Evolutionary conservation across 2,797 vertebrate species (phyloP), one percentile per base, ranked within the genome.

Genomic region (Clarias fuscus): DNA sequence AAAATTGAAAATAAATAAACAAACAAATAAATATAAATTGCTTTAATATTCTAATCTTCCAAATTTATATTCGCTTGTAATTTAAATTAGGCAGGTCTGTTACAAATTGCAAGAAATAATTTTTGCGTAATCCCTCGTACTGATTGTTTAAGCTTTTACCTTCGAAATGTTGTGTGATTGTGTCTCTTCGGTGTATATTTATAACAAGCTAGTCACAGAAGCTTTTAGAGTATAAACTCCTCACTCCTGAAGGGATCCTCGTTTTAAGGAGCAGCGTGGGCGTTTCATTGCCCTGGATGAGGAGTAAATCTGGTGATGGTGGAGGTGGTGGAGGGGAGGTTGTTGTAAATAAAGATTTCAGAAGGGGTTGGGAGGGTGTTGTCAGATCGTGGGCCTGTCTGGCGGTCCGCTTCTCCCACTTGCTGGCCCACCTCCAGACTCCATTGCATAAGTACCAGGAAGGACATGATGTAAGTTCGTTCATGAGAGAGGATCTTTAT

Each of bases 301-400:
- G 72, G 80, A 88, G 86, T 84, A 86, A 83, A 84, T 81, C 86
- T 86, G 40, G 64, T 59, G 67, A 43, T 71, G 61, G 48, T 70
- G 22, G 61, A 24, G 43, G 22, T 68, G 86, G 70, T 61, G 58
- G 86, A 61, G 82, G 65, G 40, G 71, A 77, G 84, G 76, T 77
- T 82, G 86, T 76, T 83, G 86, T 90, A 90, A 90, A 89, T 90
- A 88, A 87, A 90, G 89, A 90, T 89, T 90, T 90, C 83, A 88
- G 89, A 85, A 87, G 82, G 84, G 88, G 82, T 85, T 85, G 72
- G 88, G 65, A 88, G 89, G 89, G 86, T 88, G 89, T 87, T 88
- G 89, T 90, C 87, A 88, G 84, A 86, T 82, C 56, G 87, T 62
- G 79, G 87, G 82, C 67, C 83, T 53, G 79, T 81, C 77, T 70